Evolutionary conservation across 2,113 vertebrate species (phyloP).

Genomic region (Microtus ochrogaster): DNA sequence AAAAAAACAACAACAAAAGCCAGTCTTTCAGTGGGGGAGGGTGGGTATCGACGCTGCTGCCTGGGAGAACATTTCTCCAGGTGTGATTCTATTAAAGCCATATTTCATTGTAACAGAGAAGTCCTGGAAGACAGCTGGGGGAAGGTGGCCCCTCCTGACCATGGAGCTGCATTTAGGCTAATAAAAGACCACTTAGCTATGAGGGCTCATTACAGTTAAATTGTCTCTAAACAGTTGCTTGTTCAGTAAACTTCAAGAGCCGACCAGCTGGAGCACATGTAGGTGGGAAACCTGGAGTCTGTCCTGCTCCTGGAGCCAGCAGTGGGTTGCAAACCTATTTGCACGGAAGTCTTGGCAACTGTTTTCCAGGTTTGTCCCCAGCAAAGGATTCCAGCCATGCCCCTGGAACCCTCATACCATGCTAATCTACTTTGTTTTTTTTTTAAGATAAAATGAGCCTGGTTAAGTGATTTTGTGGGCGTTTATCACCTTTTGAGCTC

Average conservation of each 20-base stretch:
- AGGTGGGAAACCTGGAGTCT: constrained; percentile 14
- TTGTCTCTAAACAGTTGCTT: constrained; percentile 76
- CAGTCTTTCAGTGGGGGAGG: neutral
- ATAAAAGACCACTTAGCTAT: constrained; percentile 84
- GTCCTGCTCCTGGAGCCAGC: neutral
- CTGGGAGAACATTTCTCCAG: constrained; percentile 64
- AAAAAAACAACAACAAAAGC: neutral
- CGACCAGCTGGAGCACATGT: constrained; percentile 16
- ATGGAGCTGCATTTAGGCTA: constrained; percentile 71
- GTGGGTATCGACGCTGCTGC: neutral
- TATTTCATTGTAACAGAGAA: constrained; percentile 83
- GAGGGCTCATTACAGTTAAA: constrained; percentile 78
- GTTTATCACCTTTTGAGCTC: neutral
- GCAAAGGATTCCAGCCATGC: neutral
- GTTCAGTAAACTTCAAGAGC: constrained; percentile 65
- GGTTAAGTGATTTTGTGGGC: neutral
- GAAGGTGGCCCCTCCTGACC: constrained; percentile 37
- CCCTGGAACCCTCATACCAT: neutral
- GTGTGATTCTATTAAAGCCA: constrained; percentile 81
- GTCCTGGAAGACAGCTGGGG: constrained; percentile 8
- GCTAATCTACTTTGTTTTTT: neutral
- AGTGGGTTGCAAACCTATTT: constrained; percentile 22
- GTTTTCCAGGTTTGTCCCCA: neutral
- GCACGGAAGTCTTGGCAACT: neutral
- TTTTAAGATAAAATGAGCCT: neutral